Base-by-base conservation (phyloP, 2,888 invertebrate species). In the Pseudoips prasinana region DNA sequence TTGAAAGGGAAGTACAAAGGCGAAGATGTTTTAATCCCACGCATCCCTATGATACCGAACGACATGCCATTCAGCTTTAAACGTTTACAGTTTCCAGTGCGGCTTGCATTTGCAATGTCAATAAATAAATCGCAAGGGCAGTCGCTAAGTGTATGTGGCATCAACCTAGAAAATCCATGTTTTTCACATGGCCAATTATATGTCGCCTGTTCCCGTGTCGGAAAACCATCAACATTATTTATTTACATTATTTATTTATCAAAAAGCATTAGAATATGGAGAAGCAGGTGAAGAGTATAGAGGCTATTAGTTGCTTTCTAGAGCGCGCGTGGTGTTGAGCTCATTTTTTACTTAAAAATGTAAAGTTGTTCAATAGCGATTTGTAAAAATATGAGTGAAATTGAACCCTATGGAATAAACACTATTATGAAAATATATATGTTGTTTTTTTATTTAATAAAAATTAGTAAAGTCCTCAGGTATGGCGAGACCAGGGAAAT, bases 261-360 rank as follows among this genome's bases (percentile, higher is more conserved):
- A 23, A 1, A 23, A 10, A 23, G 10, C 23, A 23, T 4, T 23
- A 23, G 1, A 23, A 23, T 10, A 4, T n/a, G n/a, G n/a, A n/a
- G n/a, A n/a, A n/a, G n/a, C n/a, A n/a, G n/a, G n/a, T n/a, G n/a
- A n/a, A n/a, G n/a, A n/a, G n/a, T n/a, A n/a, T n/a, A n/a, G n/a
- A n/a, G n/a, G n/a, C n/a, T n/a, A n/a, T n/a, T n/a, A n/a, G n/a
- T n/a, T n/a, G n/a, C n/a, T n/a, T n/a, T n/a, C n/a, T n/a, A n/a
- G n/a, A n/a, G n/a, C n/a, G n/a, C n/a, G n/a, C n/a, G n/a, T n/a
- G n/a, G n/a, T n/a, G n/a, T n/a, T n/a, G n/a, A 22, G n/a, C n/a
- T n/a, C n/a, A n/a, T n/a, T 23, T 34, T 33, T 41, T 41, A 37
- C 41, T 41, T 41, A n/a, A 41, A 33, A 36, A 35, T 40, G 31